Evolutionary conservation across 2,113 vertebrate genomes (phyloP), one percentile per base, ranked within the genome.

Genomic region (Centropus unirufus): DNA sequence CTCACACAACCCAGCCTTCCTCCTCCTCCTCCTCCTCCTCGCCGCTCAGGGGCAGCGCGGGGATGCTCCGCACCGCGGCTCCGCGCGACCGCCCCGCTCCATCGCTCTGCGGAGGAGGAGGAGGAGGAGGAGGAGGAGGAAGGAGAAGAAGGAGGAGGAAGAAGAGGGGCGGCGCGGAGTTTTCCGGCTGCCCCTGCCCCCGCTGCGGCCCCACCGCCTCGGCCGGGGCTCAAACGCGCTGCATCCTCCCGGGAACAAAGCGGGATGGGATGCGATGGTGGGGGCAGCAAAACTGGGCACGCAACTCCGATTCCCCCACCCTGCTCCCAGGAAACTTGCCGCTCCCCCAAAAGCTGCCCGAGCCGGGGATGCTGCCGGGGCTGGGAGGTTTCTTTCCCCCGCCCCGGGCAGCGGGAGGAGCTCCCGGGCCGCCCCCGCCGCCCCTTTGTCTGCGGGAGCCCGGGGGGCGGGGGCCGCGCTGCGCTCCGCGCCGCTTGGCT

Each of bases 381-480:
- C 36, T 36, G 36, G 36, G 36, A 36, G 36, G 36, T 36, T 36
- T 36, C 36, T 36, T 36, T 36, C 36, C 36, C 36, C 36, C 36
- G 36, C 36, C 36, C 36, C 36, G 36, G 36, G 36, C 36, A 36
- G 36, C 36, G 36, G 36, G 36, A 36, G 36, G 36, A 36, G 36
- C 36, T 36, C 36, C 36, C 36, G 73, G 57, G 6, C 75, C 57
- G 75, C 70, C 75, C 98, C 89, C 98, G 97, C 98, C 98, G 98
- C 97, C 98, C 98, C 97, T 92, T 92, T 90, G 93, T 92, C 90
- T 86, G 90, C 87, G 67, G 81, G 90, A 80, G 81, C 80, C 67
- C 39, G 63, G 58, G 47, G 47, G 64, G 86, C 15, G 49, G 59
- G 61, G 58, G 6, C 36, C 36, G 36, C 36, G 36, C n/a, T n/a